phyloP scores from a whole-genome alignment of 2,797 vertebrate genomes.

The Paguma larvata region DNA sequence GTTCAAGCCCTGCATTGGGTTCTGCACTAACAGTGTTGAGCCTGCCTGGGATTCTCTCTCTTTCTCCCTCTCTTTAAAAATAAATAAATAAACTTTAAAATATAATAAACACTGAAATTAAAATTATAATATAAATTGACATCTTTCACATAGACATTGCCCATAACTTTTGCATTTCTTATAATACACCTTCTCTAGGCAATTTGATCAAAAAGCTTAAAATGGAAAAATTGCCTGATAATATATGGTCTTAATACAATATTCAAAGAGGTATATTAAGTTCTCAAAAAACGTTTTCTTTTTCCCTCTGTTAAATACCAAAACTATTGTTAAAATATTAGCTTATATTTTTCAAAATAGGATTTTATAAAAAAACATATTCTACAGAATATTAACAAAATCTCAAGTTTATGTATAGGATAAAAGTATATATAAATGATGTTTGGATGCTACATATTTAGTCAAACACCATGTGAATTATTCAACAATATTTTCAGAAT shows the following conservation, averaged over 20 bases:
- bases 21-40: too few relatives aligned
- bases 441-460: background rate
- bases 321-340: background rate
- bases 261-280: background rate
- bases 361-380: background rate
- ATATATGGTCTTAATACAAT: background rate
- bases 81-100: background rate
- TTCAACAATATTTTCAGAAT: background rate
- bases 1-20: too few relatives aligned
- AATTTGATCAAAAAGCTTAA: background rate
- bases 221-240: background rate
- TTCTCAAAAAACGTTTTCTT: background rate
- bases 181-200: background rate
- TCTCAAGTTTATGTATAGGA: background rate
- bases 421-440: background rate
- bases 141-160: background rate
- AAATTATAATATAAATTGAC: background rate
- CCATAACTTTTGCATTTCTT: background rate
- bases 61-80: too few relatives aligned
- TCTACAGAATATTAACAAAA: background rate
- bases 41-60: too few relatives aligned
- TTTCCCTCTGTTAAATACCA: background rate
- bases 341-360: background rate
- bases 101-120: background rate
- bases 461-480: background rate